Evolutionary conservation across 2,113 vertebrate genomes (phyloP), one percentile per base, ranked within the genome.

Genomic region (Nothobranchius kuhntae): DNA sequence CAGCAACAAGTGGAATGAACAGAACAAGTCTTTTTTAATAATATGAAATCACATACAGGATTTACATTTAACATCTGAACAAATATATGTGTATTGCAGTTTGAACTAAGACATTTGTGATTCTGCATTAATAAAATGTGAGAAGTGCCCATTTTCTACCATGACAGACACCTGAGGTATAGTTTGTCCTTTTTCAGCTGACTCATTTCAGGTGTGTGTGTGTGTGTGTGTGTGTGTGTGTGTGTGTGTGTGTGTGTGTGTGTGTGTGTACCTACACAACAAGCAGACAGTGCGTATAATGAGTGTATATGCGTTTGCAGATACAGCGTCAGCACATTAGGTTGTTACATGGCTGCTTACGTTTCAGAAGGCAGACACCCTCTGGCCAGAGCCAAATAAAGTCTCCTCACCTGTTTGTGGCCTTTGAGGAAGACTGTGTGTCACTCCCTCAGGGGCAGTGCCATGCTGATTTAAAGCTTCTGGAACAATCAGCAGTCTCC

Each of bases 401-500:
- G 91, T 85, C 80, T 89, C 82, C 74, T 89, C 88, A 92, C 91
- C 91, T 90, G 91, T 90, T 89, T 79, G 64, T 73, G 81, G 82
- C 77, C 78, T 86, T 82, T 89, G 83, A 89, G 84, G 77, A 71
- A 86, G 75, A 90, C 71, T 80, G 66, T 83, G 73, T 86, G 85
- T 88, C 87, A 87, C 57, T 84, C 90, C 88, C 82, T 40, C 21
- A 68, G 79, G 89, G 85, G 62, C 56, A 65, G 35, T 90, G 91
- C 74, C 91, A 87, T 6, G 67, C 63, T 75, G 62, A 79, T 65
- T 91, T 85, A 89, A 69, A 82, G 75, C 76, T 26, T 53, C 65
- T 77, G 79, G 45, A 86, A 87, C 85, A 75, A 73, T 85, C 81
- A 86, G 77, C 67, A 63, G 70, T 83, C 71, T 84, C 58, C 81